Evolutionary conservation across 2,113 vertebrate species (phyloP), one percentile per base, ranked within the genome.

Genomic region (Vidua macroura): DNA sequence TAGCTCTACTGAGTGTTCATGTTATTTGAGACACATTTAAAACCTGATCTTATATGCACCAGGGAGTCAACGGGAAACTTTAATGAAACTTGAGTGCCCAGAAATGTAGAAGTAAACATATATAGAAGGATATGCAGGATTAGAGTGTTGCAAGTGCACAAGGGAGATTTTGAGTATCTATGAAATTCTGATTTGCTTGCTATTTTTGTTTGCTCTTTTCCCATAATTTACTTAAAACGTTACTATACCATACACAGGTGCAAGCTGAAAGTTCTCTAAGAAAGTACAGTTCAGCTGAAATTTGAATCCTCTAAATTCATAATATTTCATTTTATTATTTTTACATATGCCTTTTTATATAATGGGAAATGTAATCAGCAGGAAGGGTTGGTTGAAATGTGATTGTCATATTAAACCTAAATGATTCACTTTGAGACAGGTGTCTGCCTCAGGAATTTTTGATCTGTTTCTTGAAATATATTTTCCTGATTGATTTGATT

Each of bases 21-120:
- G 92, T 81, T 78, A 94, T 44, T 63, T 90, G 94, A 95, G 76
- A 86, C 18, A 67, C n/a, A 25, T 49, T 83, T 85, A 51, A 94
- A 90, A 94, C 35, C 66, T 77, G 72, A 94, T 87, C 92, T 86
- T 56, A 52, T 19, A 23, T 30, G 27, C 39, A 81, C 20, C 24
- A 33, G 35, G 48, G 33, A 81, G 31, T 48, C 4, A 2, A 37
- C 33, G 63, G 68, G 59, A 77, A 90, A 67, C 17, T 80, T 51
- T 25, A 74, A 77, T 63, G 88, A 88, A 94, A 83, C 9, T 41
- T 0, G 1, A 94, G 62, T 77, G 62, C 13, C 8, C 25, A 44
- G 48, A 81, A 17, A 35, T 41, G 7, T 30, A 90, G 39, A 90
- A 70, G 68, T 39, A 70, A 83, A 58, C 6, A 33, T 48, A 30